Evolutionary conservation across 2,797 vertebrate species (phyloP), one percentile per base, ranked within the genome.

Genomic region (Sebastes diaconus): DNA sequence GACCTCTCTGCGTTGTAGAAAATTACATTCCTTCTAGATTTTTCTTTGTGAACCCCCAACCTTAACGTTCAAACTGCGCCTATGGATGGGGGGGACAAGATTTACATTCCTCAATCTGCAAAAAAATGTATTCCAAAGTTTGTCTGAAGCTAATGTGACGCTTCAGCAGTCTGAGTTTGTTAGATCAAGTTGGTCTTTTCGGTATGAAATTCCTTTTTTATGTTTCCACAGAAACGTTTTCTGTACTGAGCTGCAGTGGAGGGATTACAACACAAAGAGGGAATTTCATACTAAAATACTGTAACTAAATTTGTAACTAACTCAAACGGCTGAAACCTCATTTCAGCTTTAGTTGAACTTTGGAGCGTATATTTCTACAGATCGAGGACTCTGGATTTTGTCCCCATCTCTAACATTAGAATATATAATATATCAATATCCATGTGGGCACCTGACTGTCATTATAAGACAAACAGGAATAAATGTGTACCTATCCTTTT

Each of bases 401-500:
- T 50, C 46, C 46, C 18, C 52, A 52, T 46, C 3, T 20, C 14
- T 27, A 25, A 52, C 29, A 69, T 64, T 46, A 60, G 6, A 65
- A 50, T 50, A 50, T 50, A 8, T 54, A 42, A 50, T 50, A 3
- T 58, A 52, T 75, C 25, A 73, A 1, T 36, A 18, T 64, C 50
- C 29, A 20, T 67, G 29, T 58, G 1, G 50, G 2, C 8, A 50
- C 46, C 16, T 69, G 14, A 52, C 39, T 27, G 25, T 55, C 57
- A 20, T 77, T 42, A 63, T 6, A 66, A 55, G 66, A 58, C 16
- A 6, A 42, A 79, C 50, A 5, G 11, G 70, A 60, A 70, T 9
- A 83, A 7, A 68, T 57, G 32, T 42, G 39, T 22, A 68, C 29
- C 42, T 27, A 14, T 66, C 57, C 64, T 81, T 74, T 73, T 39